Evolutionary conservation across 1,140 invertebrate species (phyloP).

Genomic region (Drosophila sp.): DNA sequence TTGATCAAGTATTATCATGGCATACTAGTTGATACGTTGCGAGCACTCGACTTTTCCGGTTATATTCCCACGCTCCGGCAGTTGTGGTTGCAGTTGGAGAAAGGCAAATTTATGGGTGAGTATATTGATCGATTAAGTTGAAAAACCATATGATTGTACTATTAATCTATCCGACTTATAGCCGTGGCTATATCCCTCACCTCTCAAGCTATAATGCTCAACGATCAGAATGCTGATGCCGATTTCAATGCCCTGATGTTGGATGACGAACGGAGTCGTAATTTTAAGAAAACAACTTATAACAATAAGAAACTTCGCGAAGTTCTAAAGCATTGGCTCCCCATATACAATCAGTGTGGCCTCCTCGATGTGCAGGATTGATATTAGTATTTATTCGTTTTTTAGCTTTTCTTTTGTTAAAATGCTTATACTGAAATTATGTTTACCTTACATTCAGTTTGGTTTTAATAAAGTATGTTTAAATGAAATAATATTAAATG

Average conservation of each 20-base stretch:
- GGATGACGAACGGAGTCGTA: slow-evolving; percentile 63
- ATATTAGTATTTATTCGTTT: not conserved
- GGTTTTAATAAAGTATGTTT: no score
- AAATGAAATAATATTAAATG: no score
- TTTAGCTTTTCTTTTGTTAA: not conserved
- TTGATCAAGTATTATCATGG: slow-evolving; percentile 75
- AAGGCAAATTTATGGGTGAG: slow-evolving; percentile 73
- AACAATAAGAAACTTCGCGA: slow-evolving; percentile 59
- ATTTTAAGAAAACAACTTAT: slow-evolving; percentile 61
- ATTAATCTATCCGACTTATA: slow-evolving; percentile 8
- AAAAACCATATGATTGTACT: not conserved
- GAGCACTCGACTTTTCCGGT: slow-evolving; percentile 59
- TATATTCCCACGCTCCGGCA: slow-evolving; percentile 70
- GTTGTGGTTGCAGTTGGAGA: slow-evolving; percentile 66
- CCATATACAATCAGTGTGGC: slow-evolving; percentile 68
- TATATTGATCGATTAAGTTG: not conserved
- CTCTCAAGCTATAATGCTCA: slow-evolving; percentile 64
- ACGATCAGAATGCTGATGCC: slow-evolving; percentile 71
- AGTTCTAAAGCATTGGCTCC: slow-evolving; percentile 58
- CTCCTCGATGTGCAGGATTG: slow-evolving; percentile 54
- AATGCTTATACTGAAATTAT: not conserved
- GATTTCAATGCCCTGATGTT: slow-evolving; percentile 67
- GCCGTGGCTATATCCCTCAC: slow-evolving; percentile 55
- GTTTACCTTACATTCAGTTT: no score
- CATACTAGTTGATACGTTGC: slow-evolving; percentile 61